Evolutionary conservation across 2,888 invertebrate genomes (phyloP).

Genomic region (Drosophila suboccidentalis): DNA sequence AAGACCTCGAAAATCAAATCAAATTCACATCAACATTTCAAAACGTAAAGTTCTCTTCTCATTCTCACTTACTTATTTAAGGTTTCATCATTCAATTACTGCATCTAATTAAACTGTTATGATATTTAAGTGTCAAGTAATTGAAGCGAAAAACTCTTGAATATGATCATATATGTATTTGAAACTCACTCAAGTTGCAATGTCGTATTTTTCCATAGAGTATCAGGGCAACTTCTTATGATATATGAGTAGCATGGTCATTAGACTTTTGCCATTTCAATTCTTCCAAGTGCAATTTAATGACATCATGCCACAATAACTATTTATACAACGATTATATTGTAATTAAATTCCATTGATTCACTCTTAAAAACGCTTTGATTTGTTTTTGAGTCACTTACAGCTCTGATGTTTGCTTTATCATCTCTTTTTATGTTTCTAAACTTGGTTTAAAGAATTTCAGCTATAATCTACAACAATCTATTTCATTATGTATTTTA

Average conservation of each 20-base stretch:
- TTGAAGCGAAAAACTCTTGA: constrained; percentile 31
- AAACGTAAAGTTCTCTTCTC: background rate
- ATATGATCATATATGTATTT: constrained; percentile 38
- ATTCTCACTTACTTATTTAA: background rate
- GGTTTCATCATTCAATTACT: constrained; percentile 25
- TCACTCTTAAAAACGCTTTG: background rate
- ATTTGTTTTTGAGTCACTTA: background rate
- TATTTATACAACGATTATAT: background rate
- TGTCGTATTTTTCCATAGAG: constrained; percentile 30
- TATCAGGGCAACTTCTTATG: background rate
- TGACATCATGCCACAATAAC: constrained; percentile 56
- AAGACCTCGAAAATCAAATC: constrained; percentile 55
- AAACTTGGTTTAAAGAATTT: background rate
- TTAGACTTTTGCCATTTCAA: constrained; percentile 14
- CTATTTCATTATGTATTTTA: background rate
- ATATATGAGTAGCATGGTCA: constrained; percentile 14
- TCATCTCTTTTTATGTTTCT: no score
- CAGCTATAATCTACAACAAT: background rate
- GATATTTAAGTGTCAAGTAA: constrained; percentile 16
- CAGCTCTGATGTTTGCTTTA: background rate
- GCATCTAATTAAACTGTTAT: constrained; percentile 38
- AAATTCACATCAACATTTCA: constrained; percentile 20
- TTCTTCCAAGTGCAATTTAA: constrained; percentile 40
- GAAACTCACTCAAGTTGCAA: constrained; percentile 60
- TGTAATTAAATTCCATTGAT: background rate